These are phyloP conservation scores for Nematolebias whitei DNA, from an alignment of 2,113 vertebrate species.

Conservation along the genomic window DNA sequence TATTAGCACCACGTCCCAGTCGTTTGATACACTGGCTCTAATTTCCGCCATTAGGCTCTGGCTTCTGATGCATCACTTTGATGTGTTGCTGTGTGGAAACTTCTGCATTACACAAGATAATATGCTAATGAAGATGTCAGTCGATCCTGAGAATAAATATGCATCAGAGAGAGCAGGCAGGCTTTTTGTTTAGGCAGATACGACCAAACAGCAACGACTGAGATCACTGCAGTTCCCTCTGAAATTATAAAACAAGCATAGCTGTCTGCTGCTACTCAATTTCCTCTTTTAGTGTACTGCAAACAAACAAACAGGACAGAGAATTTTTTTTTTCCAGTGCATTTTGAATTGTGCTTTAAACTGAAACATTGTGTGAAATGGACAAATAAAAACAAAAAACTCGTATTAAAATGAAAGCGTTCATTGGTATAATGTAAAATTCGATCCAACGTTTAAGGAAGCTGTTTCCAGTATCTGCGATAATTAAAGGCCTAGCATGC, in stretches of 20 bases:
- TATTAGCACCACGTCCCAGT: background rate
- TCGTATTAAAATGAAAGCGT: too few species aligned
- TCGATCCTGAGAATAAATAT: conserved; percentile 10
- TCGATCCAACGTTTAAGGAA: too few species aligned
- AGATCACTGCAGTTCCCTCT: conserved; percentile 1
- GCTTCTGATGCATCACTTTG: conserved; percentile 26
- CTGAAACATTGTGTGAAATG: too few species aligned
- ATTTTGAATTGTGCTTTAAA: conserved; percentile 6
- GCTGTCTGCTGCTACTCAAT: background rate
- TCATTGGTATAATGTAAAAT: too few species aligned
- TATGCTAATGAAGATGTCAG: conserved; percentile 33
- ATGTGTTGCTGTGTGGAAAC: conserved; percentile 33
- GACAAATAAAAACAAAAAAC: too few species aligned
- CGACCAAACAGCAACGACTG: background rate
- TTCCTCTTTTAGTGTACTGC: conserved; percentile 28
- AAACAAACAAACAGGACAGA: conserved; percentile 20
- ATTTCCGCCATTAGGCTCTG: background rate
- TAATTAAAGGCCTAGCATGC: too few species aligned
- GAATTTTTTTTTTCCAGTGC: background rate
- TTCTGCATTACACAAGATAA: conserved; percentile 27
- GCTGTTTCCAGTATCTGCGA: too few species aligned
- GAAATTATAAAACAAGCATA: conserved; percentile 5
- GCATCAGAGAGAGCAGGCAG: conserved; percentile 7
- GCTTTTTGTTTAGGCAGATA: conserved; percentile 12
- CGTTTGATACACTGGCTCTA: background rate